Conservation (phyloP, 2,113 vertebrate genomes). For the Progne subis region DNA sequence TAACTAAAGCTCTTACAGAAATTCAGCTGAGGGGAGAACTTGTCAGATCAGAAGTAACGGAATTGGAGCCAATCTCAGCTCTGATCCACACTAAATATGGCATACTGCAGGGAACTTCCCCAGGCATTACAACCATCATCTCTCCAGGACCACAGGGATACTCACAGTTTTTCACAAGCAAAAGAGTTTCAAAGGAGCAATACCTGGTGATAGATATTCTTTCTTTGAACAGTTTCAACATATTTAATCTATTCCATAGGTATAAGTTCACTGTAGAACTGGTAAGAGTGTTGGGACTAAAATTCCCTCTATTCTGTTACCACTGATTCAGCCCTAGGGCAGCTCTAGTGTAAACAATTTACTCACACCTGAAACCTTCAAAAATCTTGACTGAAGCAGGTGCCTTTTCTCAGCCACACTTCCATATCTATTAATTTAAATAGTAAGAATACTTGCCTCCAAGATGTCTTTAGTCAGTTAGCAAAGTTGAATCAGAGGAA, state of each 20-base stretch:
- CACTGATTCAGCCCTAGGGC: neutral
- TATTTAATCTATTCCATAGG: neutral
- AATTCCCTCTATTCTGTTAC: neutral
- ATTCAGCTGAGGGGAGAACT: accelerated
- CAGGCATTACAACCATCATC: neutral
- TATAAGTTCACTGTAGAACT: neutral
- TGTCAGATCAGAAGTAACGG: neutral
- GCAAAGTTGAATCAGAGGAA: neutral
- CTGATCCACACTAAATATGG: neutral
- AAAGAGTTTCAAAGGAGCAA: neutral
- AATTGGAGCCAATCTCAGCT: neutral
- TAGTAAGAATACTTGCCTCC: neutral
- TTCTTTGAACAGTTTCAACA: neutral
- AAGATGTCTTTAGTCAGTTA: neutral
- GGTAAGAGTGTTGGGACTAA: neutral
- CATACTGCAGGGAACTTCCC: neutral
- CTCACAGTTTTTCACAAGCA: neutral
- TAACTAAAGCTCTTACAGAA: neutral
- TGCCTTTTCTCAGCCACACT: neutral
- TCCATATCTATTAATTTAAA: neutral
- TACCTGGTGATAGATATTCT: neutral
- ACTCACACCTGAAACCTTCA: neutral
- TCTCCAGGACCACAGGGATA: neutral
- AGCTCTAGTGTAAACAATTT: neutral
- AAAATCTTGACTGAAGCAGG: neutral